Base-by-base conservation (phyloP, 2,113 vertebrate genomes). In the Sorex fumeus region DNA sequence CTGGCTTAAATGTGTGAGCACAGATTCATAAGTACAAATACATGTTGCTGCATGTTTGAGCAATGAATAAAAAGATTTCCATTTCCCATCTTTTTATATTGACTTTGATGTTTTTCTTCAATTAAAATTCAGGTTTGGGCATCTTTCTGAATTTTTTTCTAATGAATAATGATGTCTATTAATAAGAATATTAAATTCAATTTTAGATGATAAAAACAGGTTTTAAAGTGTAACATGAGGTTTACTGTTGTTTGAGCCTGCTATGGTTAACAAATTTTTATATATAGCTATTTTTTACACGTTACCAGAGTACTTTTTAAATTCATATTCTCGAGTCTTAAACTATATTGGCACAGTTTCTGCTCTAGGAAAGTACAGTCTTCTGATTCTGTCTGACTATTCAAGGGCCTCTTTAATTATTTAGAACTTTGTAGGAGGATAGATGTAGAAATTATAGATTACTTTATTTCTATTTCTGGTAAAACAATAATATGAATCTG, bases 31-130 rank as follows among this genome's bases (percentile, higher is more conserved):
- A 88, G 60, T 88, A 11, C 88, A 69, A 66, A 45, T 67, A 45
- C 72, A 10, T 64, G 19, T 69, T 81, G 81, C 47, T 92, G 7
- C 32, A 84, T 95, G 69, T 89, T 88, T 80, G 3, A 34, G 30
- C 75, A 90, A 70, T 83, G 57, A 84, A 84, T 87, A 95, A 15
- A 95, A 15, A 8, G 74, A 85, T 85, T n/a, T 2, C 36, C 19
- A 11, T 87, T 91, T 86, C 13, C 28, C 32, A 32, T 21, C 36
- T 82, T 95, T 88, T 45, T 75, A 79, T 80, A 78, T 79, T 81
- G 57, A 93, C 32, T 53, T 92, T 80, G 69, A 80, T 93, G 69
- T 36, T 88, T 93, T 93, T 66, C 53, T 77, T 87, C 84, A 80
- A 60, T 84, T 90, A 74, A 77, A 80, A 28, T 34, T 92, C 89